phyloP scores from a whole-genome alignment of 2,113 vertebrate species.

The Otus sunia region DNA sequence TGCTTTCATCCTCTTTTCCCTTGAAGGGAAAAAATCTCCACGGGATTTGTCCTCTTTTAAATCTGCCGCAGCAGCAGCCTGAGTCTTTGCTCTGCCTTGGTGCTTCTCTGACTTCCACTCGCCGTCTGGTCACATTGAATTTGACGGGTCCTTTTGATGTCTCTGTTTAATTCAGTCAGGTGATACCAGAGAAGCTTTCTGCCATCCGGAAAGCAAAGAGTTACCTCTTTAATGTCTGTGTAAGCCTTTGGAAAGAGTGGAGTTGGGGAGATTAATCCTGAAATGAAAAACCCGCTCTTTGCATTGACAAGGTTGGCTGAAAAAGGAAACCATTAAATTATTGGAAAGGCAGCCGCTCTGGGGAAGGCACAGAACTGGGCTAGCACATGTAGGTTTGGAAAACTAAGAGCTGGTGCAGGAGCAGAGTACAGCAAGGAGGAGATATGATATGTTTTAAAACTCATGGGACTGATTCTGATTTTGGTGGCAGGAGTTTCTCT shows the following conservation, averaged over 20 bases:
- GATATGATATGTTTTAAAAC: background rate
- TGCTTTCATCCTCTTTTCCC: background rate
- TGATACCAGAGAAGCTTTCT: background rate
- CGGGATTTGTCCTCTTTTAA: background rate
- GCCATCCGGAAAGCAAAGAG: background rate
- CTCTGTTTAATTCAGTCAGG: constrained; percentile 37
- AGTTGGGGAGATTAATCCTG: background rate
- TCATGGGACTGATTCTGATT: background rate
- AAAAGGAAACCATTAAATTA: background rate
- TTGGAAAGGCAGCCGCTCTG: background rate
- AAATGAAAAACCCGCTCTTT: background rate
- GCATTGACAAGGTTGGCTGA: background rate
- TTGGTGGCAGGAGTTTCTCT: background rate
- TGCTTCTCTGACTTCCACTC: background rate
- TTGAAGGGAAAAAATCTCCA: background rate
- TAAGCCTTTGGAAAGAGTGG: constrained; percentile 7
- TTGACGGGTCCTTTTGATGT: constrained; percentile 13
- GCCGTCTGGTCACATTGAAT: background rate
- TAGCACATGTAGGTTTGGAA: background rate
- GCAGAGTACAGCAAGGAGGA: background rate
- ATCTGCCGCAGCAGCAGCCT: background rate
- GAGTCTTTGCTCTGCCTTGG: background rate
- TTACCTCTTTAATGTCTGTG: background rate
- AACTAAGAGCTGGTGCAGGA: background rate
- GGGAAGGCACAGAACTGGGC: background rate